Conservation (phyloP, 2,113 vertebrate genomes). For the Arizona elegans region DNA sequence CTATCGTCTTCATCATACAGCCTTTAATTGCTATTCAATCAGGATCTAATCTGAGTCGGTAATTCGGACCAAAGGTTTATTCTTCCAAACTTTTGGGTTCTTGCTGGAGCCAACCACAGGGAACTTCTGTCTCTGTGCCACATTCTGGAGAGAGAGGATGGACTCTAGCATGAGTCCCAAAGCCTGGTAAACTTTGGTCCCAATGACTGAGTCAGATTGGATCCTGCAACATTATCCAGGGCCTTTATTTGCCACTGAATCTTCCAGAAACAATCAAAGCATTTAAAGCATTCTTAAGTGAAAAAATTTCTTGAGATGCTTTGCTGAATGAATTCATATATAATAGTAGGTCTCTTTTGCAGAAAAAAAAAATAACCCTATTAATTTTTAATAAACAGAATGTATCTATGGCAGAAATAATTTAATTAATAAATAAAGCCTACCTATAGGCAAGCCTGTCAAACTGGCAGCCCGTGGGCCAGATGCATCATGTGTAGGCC, state of each 20-base stretch:
- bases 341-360: neutral
- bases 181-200: too few species aligned
- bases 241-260: neutral
- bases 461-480: too few species aligned
- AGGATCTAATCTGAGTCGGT: neutral
- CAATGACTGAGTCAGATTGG: too few species aligned
- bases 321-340: neutral
- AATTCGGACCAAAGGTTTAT: neutral
- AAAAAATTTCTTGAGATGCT: neutral
- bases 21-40: neutral
- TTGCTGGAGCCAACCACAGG: too few species aligned
- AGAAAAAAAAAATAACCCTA: neutral
- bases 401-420: neutral
- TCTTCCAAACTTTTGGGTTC: too few species aligned
- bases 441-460: neutral
- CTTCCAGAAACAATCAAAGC: neutral
- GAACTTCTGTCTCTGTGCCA: too few species aligned
- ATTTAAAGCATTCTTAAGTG: neutral
- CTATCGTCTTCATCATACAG: neutral
- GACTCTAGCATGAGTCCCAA: too few species aligned
- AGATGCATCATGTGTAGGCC: too few species aligned
- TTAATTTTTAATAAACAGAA: neutral
- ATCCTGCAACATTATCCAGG: too few species aligned
- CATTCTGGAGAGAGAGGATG: too few species aligned
- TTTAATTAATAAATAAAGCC: neutral